phyloP scores from a whole-genome alignment of 2,113 vertebrate genomes.

The Silurus asotus region DNA sequence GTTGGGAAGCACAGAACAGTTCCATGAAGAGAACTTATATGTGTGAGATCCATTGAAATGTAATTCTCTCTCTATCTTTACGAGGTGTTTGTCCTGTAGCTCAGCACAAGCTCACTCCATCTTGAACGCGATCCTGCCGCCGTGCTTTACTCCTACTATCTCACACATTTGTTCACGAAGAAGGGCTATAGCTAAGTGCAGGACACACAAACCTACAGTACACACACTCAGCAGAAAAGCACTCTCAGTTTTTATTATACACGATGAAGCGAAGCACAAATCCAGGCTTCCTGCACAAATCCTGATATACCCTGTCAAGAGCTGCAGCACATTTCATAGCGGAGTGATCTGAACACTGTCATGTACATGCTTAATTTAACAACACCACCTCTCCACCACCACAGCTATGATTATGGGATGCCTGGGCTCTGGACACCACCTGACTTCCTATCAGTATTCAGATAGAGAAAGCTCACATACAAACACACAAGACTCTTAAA shows the following conservation, averaged over 20 bases:
- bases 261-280: background rate
- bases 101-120: conserved; percentile 7
- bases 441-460: conserved; percentile 18
- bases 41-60: background rate
- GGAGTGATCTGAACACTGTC: background rate
- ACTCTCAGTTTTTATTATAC: background rate
- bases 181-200: background rate
- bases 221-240: background rate
- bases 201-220: background rate
- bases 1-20: background rate
- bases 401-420: conserved; percentile 7
- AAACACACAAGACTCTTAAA: conserved; percentile 9
- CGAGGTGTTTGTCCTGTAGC: background rate
- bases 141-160: background rate
- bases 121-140: background rate
- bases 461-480: background rate
- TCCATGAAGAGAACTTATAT: background rate
- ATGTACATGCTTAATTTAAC: conserved; percentile 31
- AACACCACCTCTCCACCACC: background rate
- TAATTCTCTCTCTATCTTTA: conserved; percentile 26
- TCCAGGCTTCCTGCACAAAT: background rate
- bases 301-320: background rate
- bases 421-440: background rate
- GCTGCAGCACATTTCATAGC: background rate
- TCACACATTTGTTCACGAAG: background rate